Evolutionary conservation across 2,113 vertebrate genomes (phyloP).

Genomic region (Hiodon tergisus): DNA sequence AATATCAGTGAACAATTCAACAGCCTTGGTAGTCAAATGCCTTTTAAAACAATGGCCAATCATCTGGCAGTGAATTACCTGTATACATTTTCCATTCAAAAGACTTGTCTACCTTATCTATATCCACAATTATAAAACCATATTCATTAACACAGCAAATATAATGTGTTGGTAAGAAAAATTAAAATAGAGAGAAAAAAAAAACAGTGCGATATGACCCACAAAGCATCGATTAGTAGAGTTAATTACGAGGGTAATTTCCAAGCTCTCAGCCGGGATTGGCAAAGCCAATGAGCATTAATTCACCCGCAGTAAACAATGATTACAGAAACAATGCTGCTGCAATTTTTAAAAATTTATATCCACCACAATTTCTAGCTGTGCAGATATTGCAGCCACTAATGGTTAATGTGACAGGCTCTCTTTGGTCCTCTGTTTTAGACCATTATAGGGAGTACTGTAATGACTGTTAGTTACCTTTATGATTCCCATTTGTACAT

Average conservation of each 20-base stretch:
- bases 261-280: not conserved
- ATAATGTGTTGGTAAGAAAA: not conserved
- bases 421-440: not conserved
- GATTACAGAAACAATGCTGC: not conserved
- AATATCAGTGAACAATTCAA: too few species aligned
- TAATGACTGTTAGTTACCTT: too few species aligned
- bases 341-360: not conserved
- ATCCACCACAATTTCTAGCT: not conserved
- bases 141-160: too few species aligned
- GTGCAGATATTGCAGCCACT: not conserved
- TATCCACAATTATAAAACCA: too few species aligned
- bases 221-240: not conserved
- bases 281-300: not conserved
- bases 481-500: too few species aligned
- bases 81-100: too few species aligned
- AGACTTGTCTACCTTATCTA: too few species aligned
- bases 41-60: not conserved
- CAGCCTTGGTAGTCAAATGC: too few species aligned
- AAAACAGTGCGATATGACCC: not conserved
- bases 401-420: not conserved
- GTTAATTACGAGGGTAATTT: not conserved
- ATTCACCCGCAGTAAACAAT: not conserved
- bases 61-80: too few species aligned
- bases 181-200: not conserved
- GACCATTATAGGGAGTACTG: not conserved